These are phyloP conservation scores for Venusia cambrica DNA, from an alignment of 2,888 invertebrate species.

Conservation along the genomic window DNA sequence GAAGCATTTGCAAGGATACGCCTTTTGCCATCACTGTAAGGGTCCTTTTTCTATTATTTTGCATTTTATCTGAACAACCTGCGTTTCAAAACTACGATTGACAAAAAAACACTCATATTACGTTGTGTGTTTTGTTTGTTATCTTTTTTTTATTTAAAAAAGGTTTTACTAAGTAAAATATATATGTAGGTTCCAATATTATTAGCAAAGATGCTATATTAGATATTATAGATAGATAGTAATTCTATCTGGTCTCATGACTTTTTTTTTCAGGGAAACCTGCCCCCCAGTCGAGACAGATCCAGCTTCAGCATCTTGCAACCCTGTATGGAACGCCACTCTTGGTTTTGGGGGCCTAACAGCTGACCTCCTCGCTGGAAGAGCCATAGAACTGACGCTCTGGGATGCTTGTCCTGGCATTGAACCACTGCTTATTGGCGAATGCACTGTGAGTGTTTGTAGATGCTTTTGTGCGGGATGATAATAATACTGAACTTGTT, in stretches of 20 bases:
- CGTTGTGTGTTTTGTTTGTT: neutral
- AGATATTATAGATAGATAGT: no score
- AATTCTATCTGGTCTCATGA: no score
- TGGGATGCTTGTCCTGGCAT: constrained; percentile 93
- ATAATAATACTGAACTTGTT: no score
- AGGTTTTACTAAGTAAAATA: no score
- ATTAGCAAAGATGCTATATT: no score
- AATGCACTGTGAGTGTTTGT: constrained; percentile 85
- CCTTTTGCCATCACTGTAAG: constrained; percentile 90
- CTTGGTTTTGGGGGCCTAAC: constrained; percentile 90
- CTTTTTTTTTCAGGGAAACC: constrained; percentile 80
- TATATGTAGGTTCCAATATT: no score
- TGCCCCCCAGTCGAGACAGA: constrained; percentile 90
- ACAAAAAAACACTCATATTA: no score
- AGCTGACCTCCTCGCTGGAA: constrained; percentile 89
- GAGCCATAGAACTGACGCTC: constrained; percentile 91
- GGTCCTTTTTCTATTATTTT: constrained; percentile 24
- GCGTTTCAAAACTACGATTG: no score
- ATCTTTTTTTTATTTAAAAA: no score
- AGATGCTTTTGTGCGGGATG: no score
- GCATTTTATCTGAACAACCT: no score
- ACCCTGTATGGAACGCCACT: constrained; percentile 96
- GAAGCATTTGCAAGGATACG: constrained; percentile 93
- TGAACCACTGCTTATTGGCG: constrained; percentile 90
- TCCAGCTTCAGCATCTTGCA: constrained; percentile 91